Percentiles rank a stretch among this genome's conserved stretches.
phyloP scores from a whole-genome alignment of 2,888 invertebrate genomes.

The Polydrusus cervinus region DNA sequence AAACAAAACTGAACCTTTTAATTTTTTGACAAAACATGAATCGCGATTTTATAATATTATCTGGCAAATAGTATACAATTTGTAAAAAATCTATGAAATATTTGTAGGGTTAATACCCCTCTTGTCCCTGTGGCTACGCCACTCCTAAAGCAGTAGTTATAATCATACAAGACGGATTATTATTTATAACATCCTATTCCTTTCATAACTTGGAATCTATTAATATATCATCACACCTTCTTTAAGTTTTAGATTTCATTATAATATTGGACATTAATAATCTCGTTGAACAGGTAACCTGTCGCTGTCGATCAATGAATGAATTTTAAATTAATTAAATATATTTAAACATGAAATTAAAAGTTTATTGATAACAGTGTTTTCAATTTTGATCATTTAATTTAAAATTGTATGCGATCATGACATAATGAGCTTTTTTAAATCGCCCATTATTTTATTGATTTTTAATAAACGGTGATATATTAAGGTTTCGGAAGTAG shows the following conservation, averaged over 20 bases:
- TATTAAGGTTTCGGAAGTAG: no score
- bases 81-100: no score
- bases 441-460: no score
- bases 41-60: no score
- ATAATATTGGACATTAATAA: neutral
- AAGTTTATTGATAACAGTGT: neutral
- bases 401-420: neutral
- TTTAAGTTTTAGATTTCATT: neutral
- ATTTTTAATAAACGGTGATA: no score
- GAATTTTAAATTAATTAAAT: conserved; percentile 1
- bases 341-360: conserved; percentile 1
- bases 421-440: neutral
- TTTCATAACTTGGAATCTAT: neutral
- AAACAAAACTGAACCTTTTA: no score
- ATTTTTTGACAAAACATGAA: no score
- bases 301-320: neutral
- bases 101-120: no score
- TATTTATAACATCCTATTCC: conserved; percentile 3
- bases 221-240: conserved; percentile 1
- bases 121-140: neutral
- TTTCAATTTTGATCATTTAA: neutral
- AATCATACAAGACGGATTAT: neutral
- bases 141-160: neutral
- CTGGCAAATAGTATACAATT: no score
- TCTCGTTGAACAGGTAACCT: neutral